A percentile compares a stretch with the other conserved stretches of the same genome.
These are phyloP conservation scores for Orthonevra nobilis DNA, from an alignment of 2,888 invertebrate genomes.

Conservation along the genomic window DNA sequence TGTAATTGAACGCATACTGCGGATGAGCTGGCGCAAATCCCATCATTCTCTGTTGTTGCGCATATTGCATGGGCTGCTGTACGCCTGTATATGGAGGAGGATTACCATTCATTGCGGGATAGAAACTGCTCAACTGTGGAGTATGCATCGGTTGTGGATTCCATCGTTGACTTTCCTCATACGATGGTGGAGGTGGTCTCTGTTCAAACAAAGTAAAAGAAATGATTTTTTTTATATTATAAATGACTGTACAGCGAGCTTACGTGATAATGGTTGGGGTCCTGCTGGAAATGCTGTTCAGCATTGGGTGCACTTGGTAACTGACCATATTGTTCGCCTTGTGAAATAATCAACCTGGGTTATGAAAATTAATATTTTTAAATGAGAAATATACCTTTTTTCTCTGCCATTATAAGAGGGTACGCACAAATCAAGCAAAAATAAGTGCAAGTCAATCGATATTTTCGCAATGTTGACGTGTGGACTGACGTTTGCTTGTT, in stretches of 20 bases:
- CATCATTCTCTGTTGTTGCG: slow-evolving; percentile 22
- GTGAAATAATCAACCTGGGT: neutral
- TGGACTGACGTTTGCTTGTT: slow-evolving; percentile 41
- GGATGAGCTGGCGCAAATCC: slow-evolving; percentile 36
- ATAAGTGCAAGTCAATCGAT: slow-evolving; percentile 32
- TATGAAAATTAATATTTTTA: neutral
- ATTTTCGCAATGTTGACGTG: slow-evolving; percentile 2
- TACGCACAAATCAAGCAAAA: slow-evolving; percentile 3
- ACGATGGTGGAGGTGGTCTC: slow-evolving; percentile 78
- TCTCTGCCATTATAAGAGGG: slow-evolving; percentile 46
- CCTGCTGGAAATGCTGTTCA: slow-evolving; percentile 35
- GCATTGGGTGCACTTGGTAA: slow-evolving; percentile 38
- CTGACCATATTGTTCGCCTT: slow-evolving; percentile 50
- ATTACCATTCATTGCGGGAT: slow-evolving; percentile 43
- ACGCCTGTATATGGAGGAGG: slow-evolving; percentile 73
- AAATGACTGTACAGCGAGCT: neutral
- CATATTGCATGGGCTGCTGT: slow-evolving; percentile 73
- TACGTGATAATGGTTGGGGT: slow-evolving; percentile 54
- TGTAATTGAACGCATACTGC: slow-evolving; percentile 34
- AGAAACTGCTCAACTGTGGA: slow-evolving; percentile 28
- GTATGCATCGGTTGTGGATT: slow-evolving; percentile 43
- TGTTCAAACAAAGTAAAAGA: slow-evolving; percentile 46
- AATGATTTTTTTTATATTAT: no score
- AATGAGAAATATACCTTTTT: slow-evolving; percentile 36
- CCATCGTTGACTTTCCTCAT: slow-evolving; percentile 77